Evolutionary conservation across 2,797 vertebrate genomes (phyloP), one percentile per base, ranked within the genome.

Genomic region (Mus caroli): DNA sequence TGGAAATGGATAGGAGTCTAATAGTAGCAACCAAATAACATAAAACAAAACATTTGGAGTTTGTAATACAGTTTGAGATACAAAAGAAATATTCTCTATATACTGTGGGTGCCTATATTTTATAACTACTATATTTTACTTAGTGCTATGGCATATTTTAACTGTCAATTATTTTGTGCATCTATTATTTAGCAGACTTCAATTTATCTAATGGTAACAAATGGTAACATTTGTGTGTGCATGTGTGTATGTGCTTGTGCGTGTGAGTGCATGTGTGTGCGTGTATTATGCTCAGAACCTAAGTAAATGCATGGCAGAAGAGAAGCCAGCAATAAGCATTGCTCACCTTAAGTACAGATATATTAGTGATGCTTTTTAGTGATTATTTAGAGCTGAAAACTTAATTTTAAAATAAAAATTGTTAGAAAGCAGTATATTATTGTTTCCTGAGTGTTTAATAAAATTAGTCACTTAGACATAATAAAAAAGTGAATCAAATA

Each of bases 371-470:
- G 67, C 73, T 56, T 20, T 64, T 31, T 79, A 79, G 43, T 84
- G 4, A 13, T 90, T 73, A 69, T 26, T 89, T 83, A 50, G 87
- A 96, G 37, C 67, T 84, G n/a, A 31, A 94, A 89, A 82, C 92
- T 79, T 89, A 92, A 90, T 83, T 96, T 80, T 79, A 92, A 95
- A 56, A 8, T 15, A 93, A 94, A 94, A 88, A 28, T 19, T 71
- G 6, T 83, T 87, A 67, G 9, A 79, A 62, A 83, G 3, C 37
- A 82, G 40, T 37, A 86, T 75, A 13, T 1, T 22, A 67, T 78
- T 86, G 67, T 64, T 77, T 82, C 77, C 19, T 84, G 80, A 71
- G 19, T 84, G 5, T 54, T 93, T 95, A 94, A 77, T 91, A 26
- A 11, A 89, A 40, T 64, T 86, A 58, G 37, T 94, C 22, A 91